A percentile compares a stretch with the other conserved stretches of the same genome.
Evolutionary conservation across 1,140 invertebrate species (phyloP).

Genomic region (Drosophila subobscura): DNA sequence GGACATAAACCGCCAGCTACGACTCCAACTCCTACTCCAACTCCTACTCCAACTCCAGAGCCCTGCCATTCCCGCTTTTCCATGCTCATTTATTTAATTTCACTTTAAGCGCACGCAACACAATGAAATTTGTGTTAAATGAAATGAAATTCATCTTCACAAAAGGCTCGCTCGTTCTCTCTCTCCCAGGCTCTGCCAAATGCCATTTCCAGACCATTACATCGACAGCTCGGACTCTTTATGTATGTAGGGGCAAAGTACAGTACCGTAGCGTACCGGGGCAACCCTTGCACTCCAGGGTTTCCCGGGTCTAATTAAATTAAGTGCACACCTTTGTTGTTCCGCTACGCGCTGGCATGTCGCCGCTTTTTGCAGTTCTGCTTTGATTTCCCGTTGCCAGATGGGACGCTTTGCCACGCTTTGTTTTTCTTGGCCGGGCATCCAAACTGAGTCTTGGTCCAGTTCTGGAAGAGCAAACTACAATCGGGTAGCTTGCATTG

Average conservation of each 20-base stretch:
- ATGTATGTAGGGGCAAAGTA: not conserved
- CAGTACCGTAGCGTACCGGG: not conserved
- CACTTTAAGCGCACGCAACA: constrained; percentile 64
- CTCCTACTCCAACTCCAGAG: not conserved
- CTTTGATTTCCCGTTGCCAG: not conserved
- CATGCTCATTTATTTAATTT: constrained; percentile 71
- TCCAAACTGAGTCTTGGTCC: no score
- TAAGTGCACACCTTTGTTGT: constrained; percentile 76
- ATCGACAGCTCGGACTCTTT: constrained; percentile 30
- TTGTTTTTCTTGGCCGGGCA: constrained; percentile 20
- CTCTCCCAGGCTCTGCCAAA: constrained; percentile 48
- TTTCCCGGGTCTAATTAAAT: constrained; percentile 67
- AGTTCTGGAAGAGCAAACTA: no score
- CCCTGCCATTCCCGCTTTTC: not conserved
- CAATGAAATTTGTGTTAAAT: constrained; percentile 76
- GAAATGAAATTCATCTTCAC: constrained; percentile 76
- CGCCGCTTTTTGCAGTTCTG: constrained; percentile 8
- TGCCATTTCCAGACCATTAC: constrained; percentile 78
- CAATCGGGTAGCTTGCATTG: no score
- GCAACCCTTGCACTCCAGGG: constrained; percentile 14
- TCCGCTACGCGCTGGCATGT: constrained; percentile 58
- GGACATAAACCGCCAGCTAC: constrained; percentile 31
- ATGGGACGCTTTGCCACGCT: constrained; percentile 1
- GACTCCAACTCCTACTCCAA: not conserved
- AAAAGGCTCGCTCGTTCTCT: constrained; percentile 27